Base-by-base conservation (phyloP, 2,888 invertebrate genomes). In the Drosophila pegasa region DNA sequence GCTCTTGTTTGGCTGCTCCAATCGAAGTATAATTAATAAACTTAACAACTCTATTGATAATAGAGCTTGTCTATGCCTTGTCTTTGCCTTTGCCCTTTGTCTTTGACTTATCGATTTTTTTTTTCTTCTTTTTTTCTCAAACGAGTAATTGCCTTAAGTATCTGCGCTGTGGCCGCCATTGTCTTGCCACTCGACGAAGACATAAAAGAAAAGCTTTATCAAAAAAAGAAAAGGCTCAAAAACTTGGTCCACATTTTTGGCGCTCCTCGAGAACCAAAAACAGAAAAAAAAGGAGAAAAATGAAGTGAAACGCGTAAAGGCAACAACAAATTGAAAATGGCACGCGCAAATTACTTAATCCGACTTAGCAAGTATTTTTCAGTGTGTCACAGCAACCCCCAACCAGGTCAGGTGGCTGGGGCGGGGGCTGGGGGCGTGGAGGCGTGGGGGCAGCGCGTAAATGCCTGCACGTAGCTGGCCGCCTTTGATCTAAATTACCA, bases 271-370 rank as follows among this genome's bases (percentile, higher is more conserved):
- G 16, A n/a, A 20, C 2, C n/a, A 47, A 31, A 66, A 45, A 33
- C 57, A 47, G 54, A 10, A 41, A 41, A 69, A 55, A 27, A n/a
- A 5, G 2, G 12, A 47, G 29, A 25, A 48, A 57, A 37, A 10
- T 14, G 29, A 18, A 43, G 33, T 35, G 27, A 61, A 43, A 35
- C 22, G 64, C 47, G 45, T 40, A 33, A 27, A 57, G 12, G 48
- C 54, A 69, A 47, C 57, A 73, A 74, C 47, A 76, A 83, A 81
- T 76, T 69, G 85, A 87, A 81, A 79, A 72, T 71, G 69, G 71
- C 71, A 75, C 82, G 85, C 87, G 83, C 64, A 81, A 84, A 87
- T 85, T 87, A 87, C 87, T 84, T 87, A 87, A 84, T 87, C 85
- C 76, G 67, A 75, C 82, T 81, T 85, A 71, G 62, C 71, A 74